Base-by-base conservation (phyloP, 2,888 invertebrate species). In the Mesorhabditis spiculigera region DNA sequence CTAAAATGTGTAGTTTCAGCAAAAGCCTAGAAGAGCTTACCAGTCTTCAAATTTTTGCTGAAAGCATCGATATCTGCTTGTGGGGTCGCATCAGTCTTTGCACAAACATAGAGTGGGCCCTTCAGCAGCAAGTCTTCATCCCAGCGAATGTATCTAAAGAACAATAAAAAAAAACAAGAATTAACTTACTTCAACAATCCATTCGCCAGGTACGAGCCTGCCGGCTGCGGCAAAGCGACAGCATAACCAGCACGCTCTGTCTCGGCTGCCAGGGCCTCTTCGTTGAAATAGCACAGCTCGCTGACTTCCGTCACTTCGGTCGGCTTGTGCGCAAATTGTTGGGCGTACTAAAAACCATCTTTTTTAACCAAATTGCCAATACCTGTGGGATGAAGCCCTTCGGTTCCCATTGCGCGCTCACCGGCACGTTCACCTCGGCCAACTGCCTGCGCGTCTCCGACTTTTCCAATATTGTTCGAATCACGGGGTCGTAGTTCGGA, bases 341-440 rank as follows among this genome's bases (percentile, higher is more conserved):
- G 8, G 58, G 58, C 6, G 67, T 75, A 77, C 74, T 73, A 71
- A 13, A 77, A 62, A 65, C 5, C 10, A 28, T 66, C 63, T 13
- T 63, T 45, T 63, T 41, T 45, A 58, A 6, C 10, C 43, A 66
- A 44, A 42, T 62, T 65, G 13, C 10, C 63, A 41, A n/a, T 16
- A 79, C 79, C 65, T 75, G 75, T n/a, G 80, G 80, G 43, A 80
- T 76, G 65, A 77, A 80, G 69, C 78, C 78, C 28, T 75, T 75
- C 6, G 80, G 80, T 66, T 71, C 71, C 78, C 78, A 80, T 42
- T 71, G 62, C 0, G 73, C 76, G 66, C 75, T 73, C 0, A 66
- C 65, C 0, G 76, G 63, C 10, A 64, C 68, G 13, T 72, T 70
- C 41, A 67, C 66, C 2, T 70, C 68, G 4, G 73, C 73, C 62